Evolutionary conservation across 2,888 invertebrate species (phyloP), one percentile per base, ranked within the genome.

Genomic region (Agonopterix alstromeriana): DNA sequence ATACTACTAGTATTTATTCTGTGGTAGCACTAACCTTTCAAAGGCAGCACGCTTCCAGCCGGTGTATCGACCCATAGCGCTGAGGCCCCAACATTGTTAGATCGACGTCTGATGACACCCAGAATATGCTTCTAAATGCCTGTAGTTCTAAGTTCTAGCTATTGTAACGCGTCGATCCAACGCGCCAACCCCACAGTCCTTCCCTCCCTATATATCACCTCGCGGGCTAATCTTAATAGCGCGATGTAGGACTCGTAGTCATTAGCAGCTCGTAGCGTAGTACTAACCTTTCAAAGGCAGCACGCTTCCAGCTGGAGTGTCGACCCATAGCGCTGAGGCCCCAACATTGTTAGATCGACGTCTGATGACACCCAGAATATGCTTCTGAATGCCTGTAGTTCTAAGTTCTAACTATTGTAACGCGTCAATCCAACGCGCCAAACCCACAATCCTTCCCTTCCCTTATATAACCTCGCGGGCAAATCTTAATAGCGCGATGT

Each of bases 11-110:
- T n/a, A n/a, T n/a, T n/a, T n/a, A n/a, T n/a, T n/a, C n/a, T n/a
- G n/a, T n/a, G n/a, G n/a, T n/a, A n/a, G n/a, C n/a, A 46, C 54
- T 65, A 63, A 93, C 94, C 94, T 77, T 91, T 91, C 10, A 96
- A 74, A 36, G 93, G 92, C 0, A 94, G 92, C 10, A 97, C 92
- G 0, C 95, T 93, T 11, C 95, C 96, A 0, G 94, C 92, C 0
- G 94, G 94, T 1, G 93, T 93, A 57, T 95, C 95, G 0, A 97
- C 97, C 90, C 93, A 96, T 0, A 97, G 81, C 0, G 94, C 94
- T 3, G 96, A 96, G 42, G 95, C 93, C 0, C 97, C 97, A 35
- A 97, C 93, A 70, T 97, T 97, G 78, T 97, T 97, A 58, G 95
- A 94, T 10, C 96, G 90, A 1, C 95, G 89, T 48, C 95, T 92